Percentiles rank a stretch among this genome's conserved stretches.
Conservation (phyloP, 2,113 vertebrate genomes). For the Acanthisitta chloris region DNA sequence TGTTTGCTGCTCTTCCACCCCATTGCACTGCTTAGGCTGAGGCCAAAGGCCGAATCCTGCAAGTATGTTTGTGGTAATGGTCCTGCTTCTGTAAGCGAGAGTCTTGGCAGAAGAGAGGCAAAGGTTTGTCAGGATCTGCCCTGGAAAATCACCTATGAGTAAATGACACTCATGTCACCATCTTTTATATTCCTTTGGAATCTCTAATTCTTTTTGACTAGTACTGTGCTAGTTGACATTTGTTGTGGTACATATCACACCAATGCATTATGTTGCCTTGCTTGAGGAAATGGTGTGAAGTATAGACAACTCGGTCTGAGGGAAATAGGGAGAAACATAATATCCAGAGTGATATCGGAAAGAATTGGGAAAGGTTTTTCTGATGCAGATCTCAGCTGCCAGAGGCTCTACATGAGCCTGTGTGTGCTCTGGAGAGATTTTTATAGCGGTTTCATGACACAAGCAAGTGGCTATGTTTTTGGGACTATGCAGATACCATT, state of each 20-base stretch:
- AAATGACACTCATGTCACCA: neutral
- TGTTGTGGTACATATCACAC: neutral
- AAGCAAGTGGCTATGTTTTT: rapidly evolving
- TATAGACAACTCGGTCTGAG: neutral
- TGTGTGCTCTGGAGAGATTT: neutral
- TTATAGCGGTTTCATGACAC: neutral
- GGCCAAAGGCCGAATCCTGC: neutral
- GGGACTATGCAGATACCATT: neutral
- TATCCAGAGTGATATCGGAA: neutral
- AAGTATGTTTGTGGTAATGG: neutral
- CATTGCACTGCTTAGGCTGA: neutral
- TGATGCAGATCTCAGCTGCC: neutral
- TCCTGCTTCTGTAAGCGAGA: neutral
- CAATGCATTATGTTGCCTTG: neutral
- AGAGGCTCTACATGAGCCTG: neutral
- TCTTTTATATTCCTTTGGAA: neutral
- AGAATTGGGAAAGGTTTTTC: neutral
- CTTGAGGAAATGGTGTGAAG: neutral
- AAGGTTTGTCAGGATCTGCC: neutral
- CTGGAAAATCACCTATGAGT: neutral
- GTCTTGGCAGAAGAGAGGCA: neutral
- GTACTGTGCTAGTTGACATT: neutral
- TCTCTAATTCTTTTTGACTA: neutral
- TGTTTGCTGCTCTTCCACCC: slow-evolving; percentile 47
- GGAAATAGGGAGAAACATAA: neutral